Evolutionary conservation across 2,113 vertebrate species (phyloP).

Genomic region (Acinonyx jubatus): DNA sequence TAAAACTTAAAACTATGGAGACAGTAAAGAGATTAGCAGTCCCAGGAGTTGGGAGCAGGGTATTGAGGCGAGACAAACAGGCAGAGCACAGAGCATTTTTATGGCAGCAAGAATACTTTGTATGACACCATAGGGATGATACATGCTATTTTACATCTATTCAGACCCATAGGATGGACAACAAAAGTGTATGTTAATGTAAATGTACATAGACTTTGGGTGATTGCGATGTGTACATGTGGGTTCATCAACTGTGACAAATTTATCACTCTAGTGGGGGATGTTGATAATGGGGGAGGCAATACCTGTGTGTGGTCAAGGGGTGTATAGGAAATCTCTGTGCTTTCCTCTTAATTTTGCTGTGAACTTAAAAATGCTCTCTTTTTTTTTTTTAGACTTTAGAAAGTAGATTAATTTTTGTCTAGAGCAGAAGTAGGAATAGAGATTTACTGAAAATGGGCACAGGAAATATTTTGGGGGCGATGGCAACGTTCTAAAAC

Average conservation of each 20-base stretch:
- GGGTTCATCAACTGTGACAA: not conserved
- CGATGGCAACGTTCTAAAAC: not conserved
- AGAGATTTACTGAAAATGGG: not conserved
- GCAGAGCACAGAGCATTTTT: not conserved
- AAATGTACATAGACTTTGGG: not conserved
- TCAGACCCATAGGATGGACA: too few relatives aligned
- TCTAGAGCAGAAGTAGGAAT: not conserved
- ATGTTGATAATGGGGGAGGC: not conserved
- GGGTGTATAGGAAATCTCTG: not conserved
- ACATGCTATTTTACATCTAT: not conserved
- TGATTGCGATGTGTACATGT: not conserved
- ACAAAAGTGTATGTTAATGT: not conserved
- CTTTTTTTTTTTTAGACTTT: not conserved
- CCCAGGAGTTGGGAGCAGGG: not conserved
- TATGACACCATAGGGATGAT: not conserved
- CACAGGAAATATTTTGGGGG: not conserved
- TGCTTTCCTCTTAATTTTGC: not conserved
- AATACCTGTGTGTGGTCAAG: too few relatives aligned
- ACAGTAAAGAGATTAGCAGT: not conserved
- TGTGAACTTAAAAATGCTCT: not conserved
- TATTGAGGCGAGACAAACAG: not conserved
- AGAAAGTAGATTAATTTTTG: not conserved
- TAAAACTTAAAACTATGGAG: not conserved
- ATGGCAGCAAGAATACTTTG: not conserved
- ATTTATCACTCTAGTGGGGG: not conserved